Evolutionary conservation across 2,113 vertebrate species (phyloP).

Genomic region (Aramus guarauna): DNA sequence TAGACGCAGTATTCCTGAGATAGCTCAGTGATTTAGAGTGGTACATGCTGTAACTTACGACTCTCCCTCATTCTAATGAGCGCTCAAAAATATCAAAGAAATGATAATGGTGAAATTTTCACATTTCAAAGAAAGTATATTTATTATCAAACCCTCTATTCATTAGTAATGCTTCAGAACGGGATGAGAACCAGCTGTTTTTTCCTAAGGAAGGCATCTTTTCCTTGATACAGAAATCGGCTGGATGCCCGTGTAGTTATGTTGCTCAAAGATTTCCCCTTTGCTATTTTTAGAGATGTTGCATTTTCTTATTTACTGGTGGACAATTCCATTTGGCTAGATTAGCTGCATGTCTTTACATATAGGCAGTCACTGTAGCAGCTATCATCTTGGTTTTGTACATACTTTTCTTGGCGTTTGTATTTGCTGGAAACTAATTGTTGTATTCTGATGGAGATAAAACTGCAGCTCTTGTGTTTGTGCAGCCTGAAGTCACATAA

Average conservation of each 20-base stretch:
- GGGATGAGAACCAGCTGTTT: slow-evolving; percentile 67
- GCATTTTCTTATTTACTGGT: neutral
- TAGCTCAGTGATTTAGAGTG: slow-evolving; percentile 33
- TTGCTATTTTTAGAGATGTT: neutral
- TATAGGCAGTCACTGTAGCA: neutral
- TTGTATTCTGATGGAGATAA: neutral
- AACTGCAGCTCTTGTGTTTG: neutral
- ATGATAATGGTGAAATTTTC: slow-evolving; percentile 65
- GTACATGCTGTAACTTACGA: neutral
- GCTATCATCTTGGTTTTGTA: neutral
- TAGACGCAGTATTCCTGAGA: neutral
- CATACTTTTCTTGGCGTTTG: neutral
- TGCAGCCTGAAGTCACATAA: slow-evolving; percentile 1
- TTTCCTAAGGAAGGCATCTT: slow-evolving; percentile 39
- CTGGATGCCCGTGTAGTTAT: neutral
- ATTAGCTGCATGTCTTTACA: neutral
- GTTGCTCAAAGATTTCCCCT: neutral
- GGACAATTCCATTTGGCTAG: neutral
- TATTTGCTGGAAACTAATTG: neutral
- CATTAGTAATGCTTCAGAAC: slow-evolving; percentile 67
- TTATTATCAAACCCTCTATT: slow-evolving; percentile 72
- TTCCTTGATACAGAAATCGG: neutral
- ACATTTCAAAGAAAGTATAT: slow-evolving; percentile 71
- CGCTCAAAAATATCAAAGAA: slow-evolving; percentile 67
- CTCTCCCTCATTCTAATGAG: slow-evolving; percentile 63